These are phyloP conservation scores for Napeogenes sylphis DNA, from an alignment of 2,888 invertebrate genomes.

Conservation along the genomic window DNA sequence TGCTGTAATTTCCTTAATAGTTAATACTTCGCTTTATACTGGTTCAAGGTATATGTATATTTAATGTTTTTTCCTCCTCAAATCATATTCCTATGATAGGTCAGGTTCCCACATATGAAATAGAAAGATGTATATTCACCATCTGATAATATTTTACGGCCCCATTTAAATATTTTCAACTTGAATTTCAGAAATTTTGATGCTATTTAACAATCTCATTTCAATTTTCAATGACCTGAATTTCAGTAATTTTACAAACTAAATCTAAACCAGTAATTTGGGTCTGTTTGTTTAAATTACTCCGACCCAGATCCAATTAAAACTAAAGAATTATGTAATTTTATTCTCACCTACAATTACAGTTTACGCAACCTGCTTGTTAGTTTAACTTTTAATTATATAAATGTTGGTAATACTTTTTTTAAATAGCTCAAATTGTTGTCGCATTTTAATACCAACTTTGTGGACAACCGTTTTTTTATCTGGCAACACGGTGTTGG, in stretches of 20 bases:
- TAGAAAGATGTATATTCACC: too few relatives aligned
- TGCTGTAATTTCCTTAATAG: constrained; percentile 52
- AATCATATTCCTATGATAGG: too few relatives aligned
- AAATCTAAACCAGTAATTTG: too few relatives aligned
- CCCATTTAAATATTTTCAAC: too few relatives aligned
- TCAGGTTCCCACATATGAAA: too few relatives aligned
- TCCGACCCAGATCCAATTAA: too few relatives aligned
- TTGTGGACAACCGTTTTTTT: constrained; percentile 7
- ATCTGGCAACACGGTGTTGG: background rate
- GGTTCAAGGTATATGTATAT: constrained; percentile 16
- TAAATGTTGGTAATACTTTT: constrained; percentile 33
- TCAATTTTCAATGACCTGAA: too few relatives aligned
- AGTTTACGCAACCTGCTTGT: constrained; percentile 29
- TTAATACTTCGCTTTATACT: constrained; percentile 37
- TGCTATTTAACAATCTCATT: too few relatives aligned
- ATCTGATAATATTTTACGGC: too few relatives aligned
- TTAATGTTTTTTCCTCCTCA: constrained; percentile 34
- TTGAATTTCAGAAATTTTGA: too few relatives aligned
- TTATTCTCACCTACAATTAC: constrained; percentile 31
- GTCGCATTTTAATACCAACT: constrained; percentile 26
- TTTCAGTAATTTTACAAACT: too few relatives aligned
- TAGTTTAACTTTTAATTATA: constrained; percentile 36
- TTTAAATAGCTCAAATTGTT: constrained; percentile 32
- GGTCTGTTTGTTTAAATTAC: too few relatives aligned
- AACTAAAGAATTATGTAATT: constrained; percentile 10